Evolutionary conservation across 1,140 invertebrate genomes (phyloP).

Genomic region (Trachymyrmex septentrionalis): DNA sequence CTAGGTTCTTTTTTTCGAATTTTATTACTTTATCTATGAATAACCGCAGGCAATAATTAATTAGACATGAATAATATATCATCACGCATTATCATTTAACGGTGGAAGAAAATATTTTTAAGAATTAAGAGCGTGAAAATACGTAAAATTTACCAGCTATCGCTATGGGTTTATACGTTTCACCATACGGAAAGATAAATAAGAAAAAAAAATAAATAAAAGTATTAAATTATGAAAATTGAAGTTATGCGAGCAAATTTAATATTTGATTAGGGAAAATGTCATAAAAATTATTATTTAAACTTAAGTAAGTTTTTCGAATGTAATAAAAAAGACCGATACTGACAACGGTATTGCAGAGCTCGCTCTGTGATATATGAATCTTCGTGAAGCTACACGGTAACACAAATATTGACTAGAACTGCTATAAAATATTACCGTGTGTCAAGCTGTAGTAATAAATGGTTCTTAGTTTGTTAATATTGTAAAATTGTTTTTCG

Average conservation of each 20-base stretch:
- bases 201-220: background rate
- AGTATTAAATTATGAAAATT: constrained; percentile 4
- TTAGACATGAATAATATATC: background rate
- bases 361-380: constrained; percentile 58
- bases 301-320: background rate
- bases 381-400: constrained; percentile 41
- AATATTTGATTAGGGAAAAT: background rate
- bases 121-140: background rate
- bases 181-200: too few species aligned
- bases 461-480: constrained; percentile 36
- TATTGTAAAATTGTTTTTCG: constrained; percentile 26
- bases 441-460: constrained; percentile 52
- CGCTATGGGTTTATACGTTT: background rate
- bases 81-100: background rate
- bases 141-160: background rate
- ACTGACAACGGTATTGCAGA: background rate
- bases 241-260: background rate
- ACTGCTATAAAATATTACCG: constrained; percentile 57
- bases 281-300: constrained; percentile 5
- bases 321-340: background rate
- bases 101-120: background rate
- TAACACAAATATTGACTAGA: constrained; percentile 67
- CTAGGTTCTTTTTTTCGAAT: background rate
- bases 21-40: background rate
- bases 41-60: background rate